phyloP scores from a whole-genome alignment of 2,797 vertebrate genomes.

The Rhincodon typus region DNA sequence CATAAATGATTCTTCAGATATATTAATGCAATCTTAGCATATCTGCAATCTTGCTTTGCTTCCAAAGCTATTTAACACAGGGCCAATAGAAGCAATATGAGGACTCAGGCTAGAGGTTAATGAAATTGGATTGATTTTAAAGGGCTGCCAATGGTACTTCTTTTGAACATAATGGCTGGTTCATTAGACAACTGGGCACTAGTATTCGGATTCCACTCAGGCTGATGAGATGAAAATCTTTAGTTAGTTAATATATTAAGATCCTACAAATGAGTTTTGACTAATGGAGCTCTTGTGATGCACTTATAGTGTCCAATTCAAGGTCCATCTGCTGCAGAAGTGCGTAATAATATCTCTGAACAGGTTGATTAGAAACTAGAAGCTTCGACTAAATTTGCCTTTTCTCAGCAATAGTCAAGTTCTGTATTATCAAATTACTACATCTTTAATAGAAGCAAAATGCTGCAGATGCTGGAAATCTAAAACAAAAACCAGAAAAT shows the following conservation, averaged over 20 bases:
- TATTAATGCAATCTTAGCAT: background rate
- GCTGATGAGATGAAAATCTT: background rate
- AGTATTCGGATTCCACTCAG: background rate
- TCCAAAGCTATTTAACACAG: background rate
- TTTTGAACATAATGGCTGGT: background rate
- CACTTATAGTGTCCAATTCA: too few relatives aligned
- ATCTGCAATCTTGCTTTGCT: background rate
- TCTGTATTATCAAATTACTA: too few relatives aligned
- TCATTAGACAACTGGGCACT: background rate
- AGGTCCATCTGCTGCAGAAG: too few relatives aligned
- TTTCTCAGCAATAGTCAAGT: too few relatives aligned
- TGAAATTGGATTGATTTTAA: background rate
- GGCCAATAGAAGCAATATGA: background rate
- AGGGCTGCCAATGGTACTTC: background rate
- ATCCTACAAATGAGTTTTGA: background rate
- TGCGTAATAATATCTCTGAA: too few relatives aligned
- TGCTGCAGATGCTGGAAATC: too few relatives aligned
- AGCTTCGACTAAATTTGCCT: too few relatives aligned
- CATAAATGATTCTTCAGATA: too few relatives aligned
- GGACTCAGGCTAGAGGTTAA: background rate
- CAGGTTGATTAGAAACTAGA: too few relatives aligned
- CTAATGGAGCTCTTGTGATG: too few relatives aligned
- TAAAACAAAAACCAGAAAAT: too few relatives aligned
- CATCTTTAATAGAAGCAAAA: too few relatives aligned
- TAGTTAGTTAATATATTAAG: background rate